These are phyloP conservation scores for Orbicella faveolata DNA, from an alignment of 64 coral and sea anemone genomes.

Conservation along the genomic window DNA sequence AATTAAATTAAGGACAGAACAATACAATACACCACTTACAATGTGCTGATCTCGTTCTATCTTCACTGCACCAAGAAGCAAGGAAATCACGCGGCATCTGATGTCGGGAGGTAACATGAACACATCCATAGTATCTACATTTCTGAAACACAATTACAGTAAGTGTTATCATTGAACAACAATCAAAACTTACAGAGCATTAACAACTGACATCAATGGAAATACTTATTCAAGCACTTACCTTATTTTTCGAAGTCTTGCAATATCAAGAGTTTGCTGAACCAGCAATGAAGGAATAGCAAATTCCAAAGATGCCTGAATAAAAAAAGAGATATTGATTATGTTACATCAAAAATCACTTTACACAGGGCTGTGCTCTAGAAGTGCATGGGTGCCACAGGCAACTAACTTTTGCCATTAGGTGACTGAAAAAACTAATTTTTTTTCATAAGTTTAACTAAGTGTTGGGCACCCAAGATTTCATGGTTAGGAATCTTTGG, in stretches of 20 bases:
- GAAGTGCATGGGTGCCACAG: too few species aligned
- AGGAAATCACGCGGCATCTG: conserved; percentile 68
- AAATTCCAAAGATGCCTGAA: conserved; percentile 83
- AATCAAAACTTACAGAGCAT: background rate
- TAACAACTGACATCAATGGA: background rate
- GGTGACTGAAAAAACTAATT: too few species aligned
- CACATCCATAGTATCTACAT: conserved; percentile 76
- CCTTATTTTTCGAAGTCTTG: conserved; percentile 87
- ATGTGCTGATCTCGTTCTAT: conserved; percentile 93
- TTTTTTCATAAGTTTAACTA: too few species aligned
- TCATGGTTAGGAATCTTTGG: too few species aligned
- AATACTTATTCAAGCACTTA: conserved; percentile 35
- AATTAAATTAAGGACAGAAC: background rate
- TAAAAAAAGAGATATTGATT: too few species aligned
- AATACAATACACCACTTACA: conserved; percentile 51
- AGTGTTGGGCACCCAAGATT: too few species aligned
- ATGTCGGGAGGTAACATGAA: conserved; percentile 83
- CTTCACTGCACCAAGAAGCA: conserved; percentile 91
- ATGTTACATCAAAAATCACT: too few species aligned
- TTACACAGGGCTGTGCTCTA: too few species aligned
- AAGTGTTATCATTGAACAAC: background rate
- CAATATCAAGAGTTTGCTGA: conserved; percentile 80
- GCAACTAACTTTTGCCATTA: too few species aligned
- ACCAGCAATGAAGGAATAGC: conserved; percentile 70
- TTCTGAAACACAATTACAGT: conserved; percentile 29